phyloP scores from a whole-genome alignment of 2,113 vertebrate genomes.

The Equus quagga region DNA sequence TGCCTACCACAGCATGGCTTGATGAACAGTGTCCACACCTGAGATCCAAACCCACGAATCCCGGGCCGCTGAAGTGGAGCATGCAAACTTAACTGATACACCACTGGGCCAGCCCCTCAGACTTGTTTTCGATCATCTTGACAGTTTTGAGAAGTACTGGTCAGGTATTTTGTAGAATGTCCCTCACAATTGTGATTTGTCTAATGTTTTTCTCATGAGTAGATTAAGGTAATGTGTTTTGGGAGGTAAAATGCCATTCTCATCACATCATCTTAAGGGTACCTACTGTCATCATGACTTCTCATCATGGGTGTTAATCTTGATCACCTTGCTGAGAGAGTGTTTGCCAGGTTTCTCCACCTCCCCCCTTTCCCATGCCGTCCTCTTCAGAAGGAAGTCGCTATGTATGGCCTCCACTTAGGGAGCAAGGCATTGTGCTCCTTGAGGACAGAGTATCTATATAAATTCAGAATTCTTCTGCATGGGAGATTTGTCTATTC shows the following conservation, averaged over 20 bases:
- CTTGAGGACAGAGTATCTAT: neutral
- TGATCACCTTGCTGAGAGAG: neutral
- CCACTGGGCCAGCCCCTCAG: no score
- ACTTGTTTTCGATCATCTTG: neutral
- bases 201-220: neutral
- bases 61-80: no score
- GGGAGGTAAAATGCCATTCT: neutral
- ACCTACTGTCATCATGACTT: neutral
- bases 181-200: neutral
- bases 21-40: no score
- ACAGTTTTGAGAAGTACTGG: neutral
- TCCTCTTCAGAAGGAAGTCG: neutral
- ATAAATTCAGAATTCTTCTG: neutral
- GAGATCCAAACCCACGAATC: no score
- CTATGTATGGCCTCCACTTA: neutral
- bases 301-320: no score
- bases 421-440: neutral
- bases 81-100: no score
- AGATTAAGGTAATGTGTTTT: neutral
- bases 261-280: neutral
- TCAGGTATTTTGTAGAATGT: neutral
- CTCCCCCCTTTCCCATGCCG: neutral
- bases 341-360: neutral
- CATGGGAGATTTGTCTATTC: neutral
- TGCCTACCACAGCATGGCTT: no score